Evolutionary conservation across 2,113 vertebrate species (phyloP).

Genomic region (Paedocypris sp.): DNA sequence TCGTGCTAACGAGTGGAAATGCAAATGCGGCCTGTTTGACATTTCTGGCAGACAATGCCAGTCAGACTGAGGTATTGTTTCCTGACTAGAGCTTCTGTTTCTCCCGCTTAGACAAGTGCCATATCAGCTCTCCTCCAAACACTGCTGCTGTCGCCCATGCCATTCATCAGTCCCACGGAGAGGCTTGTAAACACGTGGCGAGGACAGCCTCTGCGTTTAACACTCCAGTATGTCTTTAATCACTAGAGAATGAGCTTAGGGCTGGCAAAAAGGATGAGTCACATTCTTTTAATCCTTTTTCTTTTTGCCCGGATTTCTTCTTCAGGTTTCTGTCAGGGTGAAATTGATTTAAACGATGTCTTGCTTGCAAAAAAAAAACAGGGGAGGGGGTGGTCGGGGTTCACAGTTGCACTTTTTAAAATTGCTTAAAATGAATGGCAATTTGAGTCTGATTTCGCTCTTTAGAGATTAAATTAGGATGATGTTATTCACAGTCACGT

Average conservation of each 20-base stretch:
- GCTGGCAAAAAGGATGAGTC: slow-evolving; percentile 22
- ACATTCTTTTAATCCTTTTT: slow-evolving; percentile 11
- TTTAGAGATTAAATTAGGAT: too few species aligned
- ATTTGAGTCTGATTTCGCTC: too few species aligned
- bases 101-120: slow-evolving; percentile 18
- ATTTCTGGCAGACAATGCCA: slow-evolving; percentile 35
- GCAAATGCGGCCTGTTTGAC: slow-evolving; percentile 34
- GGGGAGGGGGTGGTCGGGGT: too few species aligned
- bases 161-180: slow-evolving; percentile 36
- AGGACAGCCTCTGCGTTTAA: slow-evolving; percentile 16
- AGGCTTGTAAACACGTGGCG: slow-evolving; percentile 23
- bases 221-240: slow-evolving; percentile 32
- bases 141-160: slow-evolving; percentile 15
- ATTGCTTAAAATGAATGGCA: too few species aligned
- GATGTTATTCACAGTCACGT: too few species aligned
- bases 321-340: not conserved
- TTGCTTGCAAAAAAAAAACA: too few species aligned
- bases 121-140: slow-evolving; percentile 31
- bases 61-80: slow-evolving; percentile 22
- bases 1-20: slow-evolving; percentile 36
- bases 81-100: slow-evolving; percentile 15
- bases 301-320: slow-evolving; percentile 9
- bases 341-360: not conserved
- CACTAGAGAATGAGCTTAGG: slow-evolving; percentile 34
- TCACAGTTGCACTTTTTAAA: too few species aligned